Percentiles rank a stretch among this genome's conserved stretches.
Conservation (phyloP, 2,797 vertebrate species). For the Merluccius polli region DNA sequence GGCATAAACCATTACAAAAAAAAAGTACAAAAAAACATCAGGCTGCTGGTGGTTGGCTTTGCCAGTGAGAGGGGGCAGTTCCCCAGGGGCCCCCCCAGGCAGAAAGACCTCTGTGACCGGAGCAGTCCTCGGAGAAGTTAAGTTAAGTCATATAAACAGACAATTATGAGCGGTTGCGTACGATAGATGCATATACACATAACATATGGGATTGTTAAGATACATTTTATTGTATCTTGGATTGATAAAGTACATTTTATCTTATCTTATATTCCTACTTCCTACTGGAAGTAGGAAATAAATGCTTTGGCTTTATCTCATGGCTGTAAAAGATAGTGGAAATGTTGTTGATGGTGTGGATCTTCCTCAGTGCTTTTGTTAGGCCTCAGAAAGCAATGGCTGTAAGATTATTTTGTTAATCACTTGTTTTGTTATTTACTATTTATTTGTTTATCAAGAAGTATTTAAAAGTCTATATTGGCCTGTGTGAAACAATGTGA, state of each 20-base stretch:
- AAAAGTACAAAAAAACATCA: conserved; percentile 21
- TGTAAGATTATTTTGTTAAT: too few relatives aligned
- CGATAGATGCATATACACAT: neutral
- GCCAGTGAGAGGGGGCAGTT: conserved; percentile 22
- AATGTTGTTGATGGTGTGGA: too few relatives aligned
- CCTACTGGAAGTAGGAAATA: too few relatives aligned
- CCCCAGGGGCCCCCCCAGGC: neutral
- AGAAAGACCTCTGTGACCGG: conserved; percentile 19
- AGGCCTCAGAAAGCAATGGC: too few relatives aligned
- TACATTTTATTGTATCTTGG: neutral
- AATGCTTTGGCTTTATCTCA: too few relatives aligned
- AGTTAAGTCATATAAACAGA: neutral
- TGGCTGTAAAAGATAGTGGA: too few relatives aligned
- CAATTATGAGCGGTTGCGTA: neutral
- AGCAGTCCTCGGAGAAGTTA: conserved; percentile 9
- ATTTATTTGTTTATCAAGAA: neutral
- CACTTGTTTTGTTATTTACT: too few relatives aligned
- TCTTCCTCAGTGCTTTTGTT: too few relatives aligned
- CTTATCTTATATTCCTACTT: neutral
- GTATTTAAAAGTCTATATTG: too few relatives aligned
- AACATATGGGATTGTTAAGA: neutral
- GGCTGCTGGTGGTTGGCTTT: conserved; percentile 11
- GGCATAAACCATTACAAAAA: conserved; percentile 27
- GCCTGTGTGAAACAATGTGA: too few relatives aligned
- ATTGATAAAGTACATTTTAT: neutral